Percentiles rank a stretch among this genome's conserved stretches.
These are phyloP conservation scores for Idaea aversata DNA, from an alignment of 2,888 invertebrate genomes.

Conservation along the genomic window DNA sequence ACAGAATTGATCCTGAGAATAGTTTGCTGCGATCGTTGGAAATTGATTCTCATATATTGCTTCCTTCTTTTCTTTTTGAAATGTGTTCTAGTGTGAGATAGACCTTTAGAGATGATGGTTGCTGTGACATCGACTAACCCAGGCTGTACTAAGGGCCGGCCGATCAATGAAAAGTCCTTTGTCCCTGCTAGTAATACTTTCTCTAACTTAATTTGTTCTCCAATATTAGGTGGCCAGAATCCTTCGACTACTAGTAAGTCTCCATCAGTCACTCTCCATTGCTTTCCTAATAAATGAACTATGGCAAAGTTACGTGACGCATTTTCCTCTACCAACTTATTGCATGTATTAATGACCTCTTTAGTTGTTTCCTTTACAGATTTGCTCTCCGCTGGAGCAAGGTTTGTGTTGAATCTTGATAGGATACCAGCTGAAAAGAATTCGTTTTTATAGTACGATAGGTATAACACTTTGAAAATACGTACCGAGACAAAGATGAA, in stretches of 20 bases:
- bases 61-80: conserved; percentile 89
- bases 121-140: conserved; percentile 88
- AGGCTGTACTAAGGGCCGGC: conserved; percentile 87
- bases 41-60: conserved; percentile 88
- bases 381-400: conserved; percentile 46
- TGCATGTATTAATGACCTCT: conserved; percentile 83
- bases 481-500: neutral
- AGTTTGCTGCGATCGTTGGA: conserved; percentile 84
- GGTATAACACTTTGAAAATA: neutral
- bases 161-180: conserved; percentile 89
- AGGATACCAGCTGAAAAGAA: conserved; percentile 56
- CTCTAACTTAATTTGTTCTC: conserved; percentile 89
- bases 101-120: conserved; percentile 90
- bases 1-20: conserved; percentile 89
- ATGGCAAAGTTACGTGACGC: conserved; percentile 89
- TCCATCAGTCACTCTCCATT: conserved; percentile 91
- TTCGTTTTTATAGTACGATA: neutral
- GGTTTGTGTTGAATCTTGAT: conserved; percentile 58
- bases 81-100: conserved; percentile 88
- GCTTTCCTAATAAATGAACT: conserved; percentile 89
- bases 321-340: conserved; percentile 79
- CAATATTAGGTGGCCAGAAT: conserved; percentile 89
- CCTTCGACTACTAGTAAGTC: conserved; percentile 91
- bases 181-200: conserved; percentile 91
- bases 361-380: conserved; percentile 49